Evolutionary conservation across 2,113 vertebrate species (phyloP).

Genomic region (Salvator merianae): DNA sequence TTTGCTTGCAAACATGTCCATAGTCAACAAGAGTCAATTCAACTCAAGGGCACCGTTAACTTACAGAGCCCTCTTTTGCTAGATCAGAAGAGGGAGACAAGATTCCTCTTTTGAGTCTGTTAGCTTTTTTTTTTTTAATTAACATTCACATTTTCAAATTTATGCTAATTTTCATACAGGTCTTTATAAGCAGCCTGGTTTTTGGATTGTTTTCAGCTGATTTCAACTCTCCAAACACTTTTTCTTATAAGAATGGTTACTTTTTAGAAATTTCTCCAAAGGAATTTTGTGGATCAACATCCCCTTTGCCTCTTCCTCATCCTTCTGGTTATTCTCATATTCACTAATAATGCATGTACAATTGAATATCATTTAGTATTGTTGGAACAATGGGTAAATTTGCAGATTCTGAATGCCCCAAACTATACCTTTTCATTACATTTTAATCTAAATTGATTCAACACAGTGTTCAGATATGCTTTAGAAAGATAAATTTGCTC

Average conservation of each 20-base stretch:
- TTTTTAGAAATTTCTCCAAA: neutral
- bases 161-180: neutral
- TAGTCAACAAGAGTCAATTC: no score
- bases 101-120: no score
- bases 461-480: neutral
- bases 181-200: neutral
- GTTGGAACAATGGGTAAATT: neutral
- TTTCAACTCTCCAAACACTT: neutral
- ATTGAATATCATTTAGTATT: neutral
- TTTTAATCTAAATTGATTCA: neutral
- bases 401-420: neutral
- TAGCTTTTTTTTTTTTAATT: neutral
- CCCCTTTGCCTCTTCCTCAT: neutral
- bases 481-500: slow-evolving; percentile 15
- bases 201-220: neutral
- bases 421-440: neutral
- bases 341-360: neutral
- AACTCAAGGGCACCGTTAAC: no score
- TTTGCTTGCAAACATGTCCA: no score
- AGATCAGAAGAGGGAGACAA: no score
- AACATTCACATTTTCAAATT: neutral
- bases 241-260: neutral
- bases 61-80: no score
- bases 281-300: neutral
- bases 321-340: neutral